Evolutionary conservation across 2,113 vertebrate genomes (phyloP).

Genomic region (Catharus minimus): DNA sequence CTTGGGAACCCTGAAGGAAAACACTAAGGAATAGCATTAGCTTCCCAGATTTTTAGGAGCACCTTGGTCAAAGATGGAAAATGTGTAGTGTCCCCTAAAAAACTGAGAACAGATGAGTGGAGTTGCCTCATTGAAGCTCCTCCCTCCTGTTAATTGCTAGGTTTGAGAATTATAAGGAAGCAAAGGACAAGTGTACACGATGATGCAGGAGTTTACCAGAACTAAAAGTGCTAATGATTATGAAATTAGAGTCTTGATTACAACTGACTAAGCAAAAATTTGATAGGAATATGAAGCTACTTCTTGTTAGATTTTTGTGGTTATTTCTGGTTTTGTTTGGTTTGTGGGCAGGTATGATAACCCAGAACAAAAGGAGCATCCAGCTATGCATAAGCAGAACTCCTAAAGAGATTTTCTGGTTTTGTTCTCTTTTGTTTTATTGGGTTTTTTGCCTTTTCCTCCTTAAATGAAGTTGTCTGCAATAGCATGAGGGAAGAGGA

Average conservation of each 20-base stretch:
- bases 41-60: background rate
- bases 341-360: background rate
- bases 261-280: background rate
- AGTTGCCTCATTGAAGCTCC: background rate
- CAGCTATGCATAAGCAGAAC: background rate
- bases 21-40: background rate
- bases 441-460: no score
- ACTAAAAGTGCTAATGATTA: background rate
- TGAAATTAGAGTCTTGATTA: background rate
- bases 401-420: background rate
- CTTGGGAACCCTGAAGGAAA: background rate
- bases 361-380: background rate
- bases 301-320: background rate
- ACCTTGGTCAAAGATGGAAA: background rate
- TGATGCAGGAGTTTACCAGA: background rate
- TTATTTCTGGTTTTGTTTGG: background rate
- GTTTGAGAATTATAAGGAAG: background rate
- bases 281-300: background rate
- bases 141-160: background rate
- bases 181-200: background rate
- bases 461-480: background rate
- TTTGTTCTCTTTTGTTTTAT: background rate
- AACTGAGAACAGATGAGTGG: background rate
- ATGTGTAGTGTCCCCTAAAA: background rate
- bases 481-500: background rate